These are phyloP conservation scores for Pseudorasbora parva DNA, from an alignment of 2,113 vertebrate species.

Conservation along the genomic window DNA sequence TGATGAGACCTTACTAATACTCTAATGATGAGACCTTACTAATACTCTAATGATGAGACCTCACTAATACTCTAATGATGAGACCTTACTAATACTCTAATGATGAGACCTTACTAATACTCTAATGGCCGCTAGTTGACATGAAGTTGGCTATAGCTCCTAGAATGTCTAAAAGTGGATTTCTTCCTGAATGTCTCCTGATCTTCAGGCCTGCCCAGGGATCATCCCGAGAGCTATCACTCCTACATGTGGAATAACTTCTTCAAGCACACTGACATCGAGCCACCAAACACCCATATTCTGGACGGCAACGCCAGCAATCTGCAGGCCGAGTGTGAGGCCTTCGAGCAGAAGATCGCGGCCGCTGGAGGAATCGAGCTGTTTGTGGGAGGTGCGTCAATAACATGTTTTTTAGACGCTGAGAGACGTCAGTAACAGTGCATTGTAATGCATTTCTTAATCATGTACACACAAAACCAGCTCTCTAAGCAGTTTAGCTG, in stretches of 20 bases:
- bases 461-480: neutral
- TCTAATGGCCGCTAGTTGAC: too few relatives aligned
- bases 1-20: too few relatives aligned
- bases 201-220: constrained; percentile 84
- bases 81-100: too few relatives aligned
- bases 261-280: constrained; percentile 95
- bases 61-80: too few relatives aligned
- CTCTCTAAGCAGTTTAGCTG: neutral
- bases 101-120: too few relatives aligned
- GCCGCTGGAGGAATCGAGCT: constrained; percentile 92
- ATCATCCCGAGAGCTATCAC: constrained; percentile 95
- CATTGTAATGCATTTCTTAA: neutral
- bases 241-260: constrained; percentile 99
- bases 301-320: constrained; percentile 88
- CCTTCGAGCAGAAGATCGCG: constrained; percentile 90
- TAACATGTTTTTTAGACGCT: neutral
- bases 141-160: too few relatives aligned
- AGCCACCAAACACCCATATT: constrained; percentile 89
- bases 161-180: too few relatives aligned
- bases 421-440: neutral
- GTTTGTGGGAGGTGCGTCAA: constrained; percentile 91
- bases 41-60: too few relatives aligned
- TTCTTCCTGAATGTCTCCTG: neutral
- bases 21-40: too few relatives aligned
- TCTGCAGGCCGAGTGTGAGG: constrained; percentile 84